Conservation (phyloP, 2,888 invertebrate species). For the Oxyteleia sp. region DNA sequence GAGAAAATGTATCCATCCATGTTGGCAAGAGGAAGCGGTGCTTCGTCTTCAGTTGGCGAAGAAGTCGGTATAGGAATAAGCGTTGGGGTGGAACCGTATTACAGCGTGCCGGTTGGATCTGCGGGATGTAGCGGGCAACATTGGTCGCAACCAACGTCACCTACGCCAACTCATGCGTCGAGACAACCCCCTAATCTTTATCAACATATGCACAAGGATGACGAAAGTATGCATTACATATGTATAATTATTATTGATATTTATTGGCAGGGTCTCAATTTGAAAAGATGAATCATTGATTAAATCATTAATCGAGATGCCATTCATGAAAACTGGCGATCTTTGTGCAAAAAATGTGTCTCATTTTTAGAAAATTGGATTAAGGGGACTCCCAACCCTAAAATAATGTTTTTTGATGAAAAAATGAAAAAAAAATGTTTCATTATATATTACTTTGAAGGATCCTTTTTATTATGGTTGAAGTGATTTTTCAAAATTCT, state of each 20-base stretch:
- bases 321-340: too few relatives aligned
- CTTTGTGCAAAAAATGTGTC: too few relatives aligned
- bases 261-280: too few relatives aligned
- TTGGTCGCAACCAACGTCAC: conserved; percentile 93
- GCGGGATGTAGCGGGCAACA: conserved; percentile 88
- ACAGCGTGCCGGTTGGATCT: conserved; percentile 93
- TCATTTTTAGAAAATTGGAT: too few relatives aligned
- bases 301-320: too few relatives aligned
- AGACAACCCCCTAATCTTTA: conserved; percentile 88
- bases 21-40: conserved; percentile 91
- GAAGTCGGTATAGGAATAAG: conserved; percentile 89
- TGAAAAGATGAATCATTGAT: too few relatives aligned
- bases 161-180: conserved; percentile 91
- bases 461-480: too few relatives aligned
- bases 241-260: conserved; percentile 9
- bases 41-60: conserved; percentile 85
- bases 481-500: too few relatives aligned
- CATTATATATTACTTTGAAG: too few relatives aligned
- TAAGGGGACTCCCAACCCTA: too few relatives aligned
- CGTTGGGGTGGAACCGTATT: conserved; percentile 95
- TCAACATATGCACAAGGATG: conserved; percentile 90
- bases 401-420: too few relatives aligned
- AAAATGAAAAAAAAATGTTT: too few relatives aligned
- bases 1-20: conserved; percentile 98
- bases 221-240: conserved; percentile 90